Base-by-base conservation (phyloP, 1,140 invertebrate species). In the Drosophila grimshawi region DNA sequence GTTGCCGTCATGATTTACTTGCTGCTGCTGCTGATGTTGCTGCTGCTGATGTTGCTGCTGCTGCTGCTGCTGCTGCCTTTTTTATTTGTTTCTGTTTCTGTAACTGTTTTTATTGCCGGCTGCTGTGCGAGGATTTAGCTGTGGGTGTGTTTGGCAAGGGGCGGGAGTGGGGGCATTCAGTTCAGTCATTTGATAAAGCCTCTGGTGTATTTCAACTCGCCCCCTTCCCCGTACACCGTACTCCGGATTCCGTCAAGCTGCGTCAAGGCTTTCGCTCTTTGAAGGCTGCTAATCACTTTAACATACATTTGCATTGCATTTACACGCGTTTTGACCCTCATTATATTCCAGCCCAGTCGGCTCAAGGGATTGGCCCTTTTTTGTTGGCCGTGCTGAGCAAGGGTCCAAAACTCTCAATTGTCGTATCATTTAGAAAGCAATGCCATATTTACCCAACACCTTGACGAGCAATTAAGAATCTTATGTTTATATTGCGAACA, bases 291-390 rank as follows among this genome's bases (percentile, higher is more conserved):
- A 92, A 92, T 92, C 90, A 82, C 79, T 92, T 92, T 91, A 92
- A 88, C 90, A 91, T 92, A 90, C 78, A 91, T 90, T 92, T 92
- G 90, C 83, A 91, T 86, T 91, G 75, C 76, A 90, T 90, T 91
- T 91, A 91, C 86, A 82, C 86, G 83, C 72, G 67, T 79, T 86
- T 91, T 91, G 89, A 91, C 89, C 89, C 89, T 91, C 85, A 91
- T 91, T 91, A 89, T 65, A 62, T 62, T 52, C 59, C 51, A 46
- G 64, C 59, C 55, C 33, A 57, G 39, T 55, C 60, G 64, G 72
- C 76, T 77, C 82, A 29, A 65, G 76, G 83, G 78, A 69, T 70
- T 83, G 55, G 59, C 65, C 19, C 67, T 68, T 76, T 29, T 57
- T 65, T 61, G 29, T 32, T 8, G 7, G 27, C 51, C 29, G 11